Percentiles rank a stretch among this genome's conserved stretches.
These are phyloP conservation scores for Drepana arcuata DNA, from an alignment of 1,140 invertebrate genomes.

Conservation along the genomic window DNA sequence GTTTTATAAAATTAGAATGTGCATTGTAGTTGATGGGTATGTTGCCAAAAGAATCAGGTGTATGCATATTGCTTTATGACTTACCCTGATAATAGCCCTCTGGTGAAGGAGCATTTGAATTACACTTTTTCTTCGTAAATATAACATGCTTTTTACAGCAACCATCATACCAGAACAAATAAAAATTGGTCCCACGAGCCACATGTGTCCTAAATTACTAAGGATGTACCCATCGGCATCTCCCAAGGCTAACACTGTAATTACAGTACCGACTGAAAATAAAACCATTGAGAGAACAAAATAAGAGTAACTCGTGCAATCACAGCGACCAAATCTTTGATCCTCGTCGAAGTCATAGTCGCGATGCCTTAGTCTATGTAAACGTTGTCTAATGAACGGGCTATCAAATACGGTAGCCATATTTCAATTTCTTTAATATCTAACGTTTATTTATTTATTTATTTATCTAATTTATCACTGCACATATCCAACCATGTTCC, in stretches of 20 bases:
- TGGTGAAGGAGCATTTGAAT: conserved; percentile 78
- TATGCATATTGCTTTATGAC: conserved; percentile 13
- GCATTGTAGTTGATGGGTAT: too few relatives aligned
- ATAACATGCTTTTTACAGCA: conserved; percentile 78
- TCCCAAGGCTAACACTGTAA: conserved; percentile 76
- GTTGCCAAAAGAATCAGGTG: too few relatives aligned
- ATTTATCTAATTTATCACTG: too few relatives aligned
- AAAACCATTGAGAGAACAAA: conserved; percentile 76
- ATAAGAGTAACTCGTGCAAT: conserved; percentile 78
- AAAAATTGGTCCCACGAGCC: conserved; percentile 79
- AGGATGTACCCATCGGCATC: conserved; percentile 74
- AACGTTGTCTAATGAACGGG: conserved; percentile 73
- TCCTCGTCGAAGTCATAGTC: conserved; percentile 75
- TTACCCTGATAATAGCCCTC: conserved; percentile 75
- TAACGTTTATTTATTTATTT: too few relatives aligned
- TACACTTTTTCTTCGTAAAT: conserved; percentile 77
- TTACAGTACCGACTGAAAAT: conserved; percentile 76
- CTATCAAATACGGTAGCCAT: conserved; percentile 77
- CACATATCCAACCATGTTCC: too few relatives aligned
- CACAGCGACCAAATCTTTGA: conserved; percentile 75
- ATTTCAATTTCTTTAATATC: conserved; percentile 21
- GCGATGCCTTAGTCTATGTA: conserved; percentile 73
- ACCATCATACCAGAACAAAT: conserved; percentile 80
- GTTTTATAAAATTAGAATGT: too few relatives aligned
- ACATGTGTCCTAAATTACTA: conserved; percentile 77